Percentiles rank a stretch among this genome's conserved stretches.
These are phyloP conservation scores for Cyclophora albipunctata DNA, from an alignment of 2,888 invertebrate species.

Conservation along the genomic window DNA sequence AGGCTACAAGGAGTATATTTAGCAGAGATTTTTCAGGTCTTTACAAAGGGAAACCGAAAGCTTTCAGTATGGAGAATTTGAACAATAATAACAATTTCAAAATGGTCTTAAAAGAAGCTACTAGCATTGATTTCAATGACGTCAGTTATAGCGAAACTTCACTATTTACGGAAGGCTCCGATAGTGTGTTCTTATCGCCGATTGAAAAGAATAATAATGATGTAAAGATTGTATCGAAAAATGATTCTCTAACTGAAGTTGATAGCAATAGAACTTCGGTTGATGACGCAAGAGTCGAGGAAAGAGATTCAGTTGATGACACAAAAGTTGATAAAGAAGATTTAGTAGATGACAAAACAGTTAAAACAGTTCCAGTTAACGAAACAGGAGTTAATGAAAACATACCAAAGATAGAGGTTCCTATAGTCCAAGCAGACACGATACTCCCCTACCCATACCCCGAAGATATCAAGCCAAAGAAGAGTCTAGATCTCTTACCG, in stretches of 20 bases:
- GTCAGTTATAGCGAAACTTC: slow-evolving; percentile 42
- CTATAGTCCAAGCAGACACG: slow-evolving; percentile 47
- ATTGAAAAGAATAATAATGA: slow-evolving; percentile 38
- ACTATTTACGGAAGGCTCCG: slow-evolving; percentile 51
- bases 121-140: slow-evolving; percentile 50
- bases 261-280: too few relatives aligned
- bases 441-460: slow-evolving; percentile 51
- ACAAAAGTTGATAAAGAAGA: too few relatives aligned
- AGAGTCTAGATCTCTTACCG: slow-evolving; percentile 2
- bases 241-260: not conserved
- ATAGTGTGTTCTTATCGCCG: slow-evolving; percentile 47
- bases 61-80: slow-evolving; percentile 60
- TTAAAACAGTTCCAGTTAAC: not conserved
- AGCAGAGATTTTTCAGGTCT: slow-evolving; percentile 43
- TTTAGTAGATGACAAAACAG: too few relatives aligned
- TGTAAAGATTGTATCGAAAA: slow-evolving; percentile 15
- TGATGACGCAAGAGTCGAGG: too few relatives aligned
- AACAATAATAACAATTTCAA: slow-evolving; percentile 39
- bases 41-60: slow-evolving; percentile 62
- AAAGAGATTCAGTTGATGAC: slow-evolving; percentile 1
- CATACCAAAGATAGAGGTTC: slow-evolving; percentile 22
- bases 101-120: slow-evolving; percentile 54
- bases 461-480: slow-evolving; percentile 30
- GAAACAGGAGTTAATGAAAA: slow-evolving; percentile 11
- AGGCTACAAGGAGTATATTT: slow-evolving; percentile 32